Base-by-base conservation (phyloP, 1,140 invertebrate species). In the Plutomurus gul region DNA sequence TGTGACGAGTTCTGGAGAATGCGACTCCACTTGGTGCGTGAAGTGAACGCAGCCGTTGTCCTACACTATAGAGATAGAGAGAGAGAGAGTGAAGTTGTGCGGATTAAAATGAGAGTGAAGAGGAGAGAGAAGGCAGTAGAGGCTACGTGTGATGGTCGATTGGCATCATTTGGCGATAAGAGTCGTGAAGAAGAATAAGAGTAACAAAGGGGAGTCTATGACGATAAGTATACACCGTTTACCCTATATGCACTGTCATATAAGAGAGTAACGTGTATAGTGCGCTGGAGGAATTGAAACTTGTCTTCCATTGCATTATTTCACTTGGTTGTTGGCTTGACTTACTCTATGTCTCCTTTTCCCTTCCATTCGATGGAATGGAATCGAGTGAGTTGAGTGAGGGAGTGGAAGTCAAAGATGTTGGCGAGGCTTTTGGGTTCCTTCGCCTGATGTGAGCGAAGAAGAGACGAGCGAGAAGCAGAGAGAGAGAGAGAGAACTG, bases 81-180 rank as follows among this genome's bases (percentile, higher is more conserved):
- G n/a, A n/a, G n/a, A n/a, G 7, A 22, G 20, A 43, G 37, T 30
- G 47, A 25, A 46, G 13, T 13, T n/a, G 43, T 47, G 43, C 3
- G 27, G 72, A 74, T 33, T 74, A 47, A 47, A 47, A 18, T 27
- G 72, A 74, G 43, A 46, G 3, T 10, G 43, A 33, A 46, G 18
- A 51, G 47, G 47, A 51, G 47, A 8, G 22, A 20, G 6, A 51
- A 51, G 6, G 47, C 47, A 18, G n/a, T 49, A 40, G 20, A 39
- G 39, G 65, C 13, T 39, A 71, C 65, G 65, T 72, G 70, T 43
- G 70, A 72, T 72, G 70, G 70, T 43, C 37, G 70, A 72, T 72
- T 72, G 70, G 70, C 70, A 40, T 72, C 70, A 72, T 72, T 72
- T 72, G 70, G 20, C 18, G 36, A 40, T 22, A 72, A 71, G n/a